These are phyloP conservation scores for Leptodactylus fuscus DNA, from an alignment of 2,113 vertebrate genomes.

Conservation along the genomic window DNA sequence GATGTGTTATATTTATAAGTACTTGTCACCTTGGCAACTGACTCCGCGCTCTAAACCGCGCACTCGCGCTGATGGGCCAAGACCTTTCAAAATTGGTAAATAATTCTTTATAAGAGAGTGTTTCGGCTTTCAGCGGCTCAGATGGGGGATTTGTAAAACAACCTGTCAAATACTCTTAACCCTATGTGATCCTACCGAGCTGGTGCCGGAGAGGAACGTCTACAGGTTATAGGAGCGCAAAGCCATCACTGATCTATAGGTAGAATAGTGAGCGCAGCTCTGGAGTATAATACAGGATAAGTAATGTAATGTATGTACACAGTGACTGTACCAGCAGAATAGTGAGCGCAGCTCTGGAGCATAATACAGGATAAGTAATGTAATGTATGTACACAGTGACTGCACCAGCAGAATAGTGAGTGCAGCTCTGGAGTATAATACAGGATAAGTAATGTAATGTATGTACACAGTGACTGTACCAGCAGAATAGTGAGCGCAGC, in stretches of 20 bases:
- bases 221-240: not conserved
- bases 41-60: slow-evolving; percentile 78
- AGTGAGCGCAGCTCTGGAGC: not conserved
- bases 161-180: slow-evolving; percentile 46
- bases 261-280: too few species aligned
- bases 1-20: slow-evolving; percentile 85
- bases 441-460: not conserved
- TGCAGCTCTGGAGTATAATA: not conserved
- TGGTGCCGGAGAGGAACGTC: not conserved
- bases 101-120: slow-evolving; percentile 73
- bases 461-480: not conserved
- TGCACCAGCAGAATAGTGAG: not conserved
- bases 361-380: too few species aligned
- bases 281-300: too few species aligned
- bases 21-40: slow-evolving; percentile 86
- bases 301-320: too few species aligned
- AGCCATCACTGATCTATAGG: too few species aligned
- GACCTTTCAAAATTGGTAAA: slow-evolving; percentile 85
- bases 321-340: too few species aligned
- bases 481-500: too few species aligned
- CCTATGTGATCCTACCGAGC: not conserved
- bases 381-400: too few species aligned
- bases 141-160: slow-evolving; percentile 65
- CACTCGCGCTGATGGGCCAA: slow-evolving; percentile 80
- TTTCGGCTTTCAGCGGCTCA: slow-evolving; percentile 73